A percentile compares a stretch with the other conserved stretches of the same genome.
These are phyloP conservation scores for Sebastes oblongus DNA, from an alignment of 2,797 vertebrate genomes.

Conservation along the genomic window DNA sequence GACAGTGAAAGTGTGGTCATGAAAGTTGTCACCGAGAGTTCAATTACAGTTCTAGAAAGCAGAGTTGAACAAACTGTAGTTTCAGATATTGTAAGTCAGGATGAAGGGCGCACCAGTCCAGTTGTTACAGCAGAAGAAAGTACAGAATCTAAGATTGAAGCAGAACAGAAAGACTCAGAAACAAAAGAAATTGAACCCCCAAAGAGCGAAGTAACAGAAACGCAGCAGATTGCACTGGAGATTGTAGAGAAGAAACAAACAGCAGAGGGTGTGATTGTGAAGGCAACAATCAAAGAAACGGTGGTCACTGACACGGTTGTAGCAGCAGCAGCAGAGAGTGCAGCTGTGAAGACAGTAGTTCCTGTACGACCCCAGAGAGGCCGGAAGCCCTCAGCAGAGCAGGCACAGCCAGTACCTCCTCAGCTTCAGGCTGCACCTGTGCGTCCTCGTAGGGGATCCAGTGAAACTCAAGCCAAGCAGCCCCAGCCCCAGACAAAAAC, in stretches of 20 bases:
- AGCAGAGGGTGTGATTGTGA: slow-evolving; percentile 37
- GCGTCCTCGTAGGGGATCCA: slow-evolving; percentile 55
- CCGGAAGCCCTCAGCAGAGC: slow-evolving; percentile 64
- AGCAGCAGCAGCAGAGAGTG: slow-evolving; percentile 28
- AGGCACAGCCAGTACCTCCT: slow-evolving; percentile 49
- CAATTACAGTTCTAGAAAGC: slow-evolving; percentile 22
- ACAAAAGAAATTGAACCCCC: slow-evolving; percentile 14
- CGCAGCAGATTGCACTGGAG: not conserved
- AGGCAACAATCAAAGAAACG: slow-evolving; percentile 53
- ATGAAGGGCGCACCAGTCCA: slow-evolving; percentile 8
- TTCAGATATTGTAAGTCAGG: slow-evolving; percentile 17
- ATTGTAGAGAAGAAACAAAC: slow-evolving; percentile 30
- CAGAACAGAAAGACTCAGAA: slow-evolving; percentile 34
- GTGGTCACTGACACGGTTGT: slow-evolving; percentile 38
- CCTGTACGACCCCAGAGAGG: slow-evolving; percentile 77
- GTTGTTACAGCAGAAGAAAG: slow-evolving; percentile 6
- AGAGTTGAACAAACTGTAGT: slow-evolving; percentile 23
- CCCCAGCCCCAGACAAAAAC: slow-evolving; percentile 30
- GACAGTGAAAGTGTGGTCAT: slow-evolving; percentile 21
- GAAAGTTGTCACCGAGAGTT: slow-evolving; percentile 29
- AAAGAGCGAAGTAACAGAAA: slow-evolving; percentile 41
- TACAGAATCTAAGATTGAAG: slow-evolving; percentile 27
- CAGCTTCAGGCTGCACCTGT: slow-evolving; percentile 63
- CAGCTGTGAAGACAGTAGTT: slow-evolving; percentile 51
- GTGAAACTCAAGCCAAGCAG: slow-evolving; percentile 59